Percentiles rank a stretch among this genome's conserved stretches.
phyloP scores from a whole-genome alignment of 2,113 vertebrate genomes.

The Channa argus region DNA sequence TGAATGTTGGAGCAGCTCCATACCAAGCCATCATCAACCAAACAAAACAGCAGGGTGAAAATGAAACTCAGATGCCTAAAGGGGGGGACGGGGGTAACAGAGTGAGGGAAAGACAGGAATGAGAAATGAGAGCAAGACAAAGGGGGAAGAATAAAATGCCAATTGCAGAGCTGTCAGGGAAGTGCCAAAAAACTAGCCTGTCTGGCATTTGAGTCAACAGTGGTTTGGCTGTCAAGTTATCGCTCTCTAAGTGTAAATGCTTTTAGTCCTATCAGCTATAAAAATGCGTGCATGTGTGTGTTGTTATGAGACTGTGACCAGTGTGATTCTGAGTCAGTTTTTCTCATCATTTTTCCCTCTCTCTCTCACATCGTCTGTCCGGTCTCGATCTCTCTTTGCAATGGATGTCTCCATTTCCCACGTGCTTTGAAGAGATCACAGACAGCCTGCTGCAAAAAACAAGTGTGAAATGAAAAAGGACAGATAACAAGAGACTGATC shows the following conservation, averaged over 20 bases:
- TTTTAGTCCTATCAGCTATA: constrained; percentile 60
- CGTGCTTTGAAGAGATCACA: constrained; percentile 71
- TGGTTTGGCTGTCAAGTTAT: constrained; percentile 71
- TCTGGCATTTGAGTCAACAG: constrained; percentile 67
- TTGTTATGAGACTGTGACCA: constrained; percentile 58
- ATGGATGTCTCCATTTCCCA: constrained; percentile 58
- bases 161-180: constrained; percentile 65
- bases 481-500: constrained; percentile 51
- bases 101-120: constrained; percentile 15
- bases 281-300: constrained; percentile 21
- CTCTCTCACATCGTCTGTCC: constrained; percentile 47
- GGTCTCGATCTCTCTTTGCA: constrained; percentile 51
- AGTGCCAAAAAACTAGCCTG: constrained; percentile 52
- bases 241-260: constrained; percentile 63
- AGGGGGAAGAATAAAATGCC: constrained; percentile 33
- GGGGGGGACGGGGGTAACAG: constrained; percentile 37
- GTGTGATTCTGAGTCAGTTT: constrained; percentile 48
- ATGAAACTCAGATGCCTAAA: constrained; percentile 59
- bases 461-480: constrained; percentile 71
- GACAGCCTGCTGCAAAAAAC: constrained; percentile 54
- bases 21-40: constrained; percentile 41
- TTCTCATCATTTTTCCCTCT: constrained; percentile 45
- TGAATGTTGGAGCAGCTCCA: constrained; percentile 31
- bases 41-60: constrained; percentile 54
- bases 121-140: constrained; percentile 11